These are phyloP conservation scores for Intellagama lesueurii DNA, from an alignment of 2,797 vertebrate species.

Conservation along the genomic window DNA sequence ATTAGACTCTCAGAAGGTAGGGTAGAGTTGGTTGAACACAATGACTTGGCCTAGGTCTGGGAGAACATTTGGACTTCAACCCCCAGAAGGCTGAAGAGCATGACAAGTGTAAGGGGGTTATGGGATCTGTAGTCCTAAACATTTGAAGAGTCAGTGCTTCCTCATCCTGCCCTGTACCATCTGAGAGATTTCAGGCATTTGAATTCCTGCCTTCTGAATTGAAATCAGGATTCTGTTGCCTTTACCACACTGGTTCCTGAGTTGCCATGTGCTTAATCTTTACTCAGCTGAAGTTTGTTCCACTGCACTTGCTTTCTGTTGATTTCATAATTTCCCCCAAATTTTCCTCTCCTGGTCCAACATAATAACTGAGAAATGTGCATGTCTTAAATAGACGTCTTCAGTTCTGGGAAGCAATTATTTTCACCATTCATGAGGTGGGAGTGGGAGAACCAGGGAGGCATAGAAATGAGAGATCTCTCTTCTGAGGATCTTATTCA, in stretches of 20 bases:
- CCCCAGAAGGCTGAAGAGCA: neutral
- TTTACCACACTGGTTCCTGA: neutral
- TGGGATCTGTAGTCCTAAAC: neutral
- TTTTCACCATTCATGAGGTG: neutral
- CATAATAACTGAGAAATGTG: conserved; percentile 9
- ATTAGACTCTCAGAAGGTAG: neutral
- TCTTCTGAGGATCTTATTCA: conserved; percentile 22
- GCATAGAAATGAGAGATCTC: conserved; percentile 37
- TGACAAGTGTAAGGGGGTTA: neutral
- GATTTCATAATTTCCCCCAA: conserved; percentile 50
- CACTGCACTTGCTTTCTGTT: neutral
- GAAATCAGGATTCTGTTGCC: no score
- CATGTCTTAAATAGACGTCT: conserved; percentile 22
- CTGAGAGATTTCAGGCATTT: neutral
- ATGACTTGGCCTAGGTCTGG: neutral
- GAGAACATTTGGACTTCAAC: neutral
- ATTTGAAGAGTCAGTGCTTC: neutral
- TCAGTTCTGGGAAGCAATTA: neutral
- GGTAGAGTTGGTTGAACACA: neutral
- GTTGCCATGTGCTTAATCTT: neutral
- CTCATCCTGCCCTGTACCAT: no score
- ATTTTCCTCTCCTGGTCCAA: conserved; percentile 47
- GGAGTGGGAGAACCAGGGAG: neutral
- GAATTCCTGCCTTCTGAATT: neutral
- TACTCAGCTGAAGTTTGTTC: neutral